phyloP scores from a whole-genome alignment of 1,140 invertebrate species.

The Anastatus disparis region DNA sequence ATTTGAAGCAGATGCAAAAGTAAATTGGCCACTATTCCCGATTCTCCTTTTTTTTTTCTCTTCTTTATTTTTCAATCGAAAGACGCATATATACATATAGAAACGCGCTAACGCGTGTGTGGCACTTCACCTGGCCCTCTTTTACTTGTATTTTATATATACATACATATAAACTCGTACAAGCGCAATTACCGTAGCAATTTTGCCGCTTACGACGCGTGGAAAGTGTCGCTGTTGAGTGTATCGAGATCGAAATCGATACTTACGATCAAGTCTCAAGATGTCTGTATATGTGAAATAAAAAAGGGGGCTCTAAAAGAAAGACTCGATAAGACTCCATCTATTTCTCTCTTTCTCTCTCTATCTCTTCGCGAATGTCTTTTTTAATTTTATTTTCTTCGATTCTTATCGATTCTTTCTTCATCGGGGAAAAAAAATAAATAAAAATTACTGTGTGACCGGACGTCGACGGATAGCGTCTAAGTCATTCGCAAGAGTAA shows the following conservation, averaged over 20 bases:
- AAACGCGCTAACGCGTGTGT: background rate
- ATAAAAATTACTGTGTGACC: slow-evolving; percentile 31
- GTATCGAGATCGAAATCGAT: slow-evolving; percentile 32
- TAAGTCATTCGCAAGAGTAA: slow-evolving; percentile 35
- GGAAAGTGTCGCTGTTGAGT: slow-evolving; percentile 31
- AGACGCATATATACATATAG: too few species aligned
- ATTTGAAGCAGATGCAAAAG: slow-evolving; percentile 28
- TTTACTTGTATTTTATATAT: too few species aligned
- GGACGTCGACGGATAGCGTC: slow-evolving; percentile 35
- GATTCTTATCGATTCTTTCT: slow-evolving; percentile 34
- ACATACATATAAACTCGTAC: background rate
- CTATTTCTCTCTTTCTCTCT: too few species aligned
- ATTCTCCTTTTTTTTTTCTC: background rate
- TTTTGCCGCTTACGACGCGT: slow-evolving; percentile 19
- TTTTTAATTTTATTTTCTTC: too few species aligned
- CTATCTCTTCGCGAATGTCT: slow-evolving; percentile 8
- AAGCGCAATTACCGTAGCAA: background rate
- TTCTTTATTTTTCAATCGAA: background rate
- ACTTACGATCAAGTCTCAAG: slow-evolving; percentile 7
- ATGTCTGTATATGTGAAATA: slow-evolving; percentile 15
- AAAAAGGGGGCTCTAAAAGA: background rate
- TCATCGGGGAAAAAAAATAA: too few species aligned
- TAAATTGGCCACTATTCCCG: slow-evolving; percentile 22
- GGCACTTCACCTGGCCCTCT: slow-evolving; percentile 22
- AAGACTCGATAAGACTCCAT: slow-evolving; percentile 15